These are phyloP conservation scores for Hydropotes inermis DNA, from an alignment of 2,113 vertebrate species.

Conservation along the genomic window DNA sequence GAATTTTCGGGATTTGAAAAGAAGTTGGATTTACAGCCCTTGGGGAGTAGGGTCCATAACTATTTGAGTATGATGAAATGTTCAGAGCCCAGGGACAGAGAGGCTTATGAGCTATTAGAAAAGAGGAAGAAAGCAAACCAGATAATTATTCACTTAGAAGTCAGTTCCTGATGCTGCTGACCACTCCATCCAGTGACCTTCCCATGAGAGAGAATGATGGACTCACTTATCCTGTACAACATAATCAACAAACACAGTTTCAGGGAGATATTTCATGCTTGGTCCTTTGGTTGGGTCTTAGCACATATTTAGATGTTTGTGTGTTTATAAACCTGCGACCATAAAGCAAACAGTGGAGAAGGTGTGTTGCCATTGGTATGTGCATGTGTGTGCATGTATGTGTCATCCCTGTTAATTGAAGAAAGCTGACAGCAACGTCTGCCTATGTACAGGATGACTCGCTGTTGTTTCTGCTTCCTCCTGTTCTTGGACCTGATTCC, in stretches of 20 bases:
- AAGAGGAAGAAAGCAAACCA: not conserved
- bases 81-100: not conserved
- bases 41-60: not conserved
- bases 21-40: not conserved
- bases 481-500: no score
- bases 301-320: not conserved
- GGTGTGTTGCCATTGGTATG: not conserved
- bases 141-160: not conserved
- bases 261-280: not conserved
- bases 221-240: not conserved
- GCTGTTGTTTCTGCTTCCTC: not conserved
- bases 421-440: not conserved
- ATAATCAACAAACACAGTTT: not conserved
- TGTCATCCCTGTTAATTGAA: not conserved
- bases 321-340: not conserved
- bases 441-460: not conserved
- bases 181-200: not conserved
- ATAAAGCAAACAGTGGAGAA: not conserved
- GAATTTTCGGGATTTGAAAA: not conserved
- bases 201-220: not conserved
- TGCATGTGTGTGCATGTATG: accelerated
- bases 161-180: not conserved
- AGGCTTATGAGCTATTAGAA: not conserved
- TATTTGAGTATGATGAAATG: not conserved
- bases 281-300: not conserved